Evolutionary conservation across 2,888 invertebrate genomes (phyloP).

Genomic region (Amphipoea oculea): DNA sequence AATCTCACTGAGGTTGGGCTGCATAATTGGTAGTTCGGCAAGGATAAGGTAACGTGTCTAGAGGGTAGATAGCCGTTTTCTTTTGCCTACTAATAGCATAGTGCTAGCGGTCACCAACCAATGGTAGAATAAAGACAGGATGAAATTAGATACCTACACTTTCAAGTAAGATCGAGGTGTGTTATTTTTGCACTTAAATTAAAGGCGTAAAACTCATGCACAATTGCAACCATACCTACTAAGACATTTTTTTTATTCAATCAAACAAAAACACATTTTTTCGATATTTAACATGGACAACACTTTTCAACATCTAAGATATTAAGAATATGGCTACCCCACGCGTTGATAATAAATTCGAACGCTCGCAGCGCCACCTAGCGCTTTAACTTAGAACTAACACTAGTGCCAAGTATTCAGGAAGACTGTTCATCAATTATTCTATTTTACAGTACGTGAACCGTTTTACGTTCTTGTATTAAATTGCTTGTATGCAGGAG

Average conservation of each 20-base stretch:
- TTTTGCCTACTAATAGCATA: too few relatives aligned
- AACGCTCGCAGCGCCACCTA: constrained; percentile 32
- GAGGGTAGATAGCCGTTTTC: not conserved
- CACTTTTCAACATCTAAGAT: constrained; percentile 4
- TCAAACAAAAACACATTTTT: not conserved
- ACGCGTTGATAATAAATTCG: constrained; percentile 42
- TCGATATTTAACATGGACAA: constrained; percentile 1
- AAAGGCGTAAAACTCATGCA: not conserved
- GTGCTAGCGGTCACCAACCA: not conserved
- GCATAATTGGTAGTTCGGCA: not conserved
- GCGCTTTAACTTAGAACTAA: constrained; percentile 28
- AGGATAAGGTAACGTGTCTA: not conserved
- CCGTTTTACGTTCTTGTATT: constrained; percentile 27
- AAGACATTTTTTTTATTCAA: not conserved
- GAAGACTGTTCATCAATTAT: constrained; percentile 53
- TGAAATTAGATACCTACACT: not conserved
- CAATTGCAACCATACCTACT: not conserved
- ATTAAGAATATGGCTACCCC: constrained; percentile 3
- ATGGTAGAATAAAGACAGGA: not conserved
- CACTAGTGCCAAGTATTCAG: constrained; percentile 21
- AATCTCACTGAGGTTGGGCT: constrained; percentile 10
- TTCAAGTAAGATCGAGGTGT: not conserved
- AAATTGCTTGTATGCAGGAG: constrained; percentile 29
- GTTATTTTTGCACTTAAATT: too few relatives aligned
- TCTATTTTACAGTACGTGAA: constrained; percentile 50